These are phyloP conservation scores for Neosalanx taihuensis DNA, from an alignment of 2,797 vertebrate species.

Conservation along the genomic window DNA sequence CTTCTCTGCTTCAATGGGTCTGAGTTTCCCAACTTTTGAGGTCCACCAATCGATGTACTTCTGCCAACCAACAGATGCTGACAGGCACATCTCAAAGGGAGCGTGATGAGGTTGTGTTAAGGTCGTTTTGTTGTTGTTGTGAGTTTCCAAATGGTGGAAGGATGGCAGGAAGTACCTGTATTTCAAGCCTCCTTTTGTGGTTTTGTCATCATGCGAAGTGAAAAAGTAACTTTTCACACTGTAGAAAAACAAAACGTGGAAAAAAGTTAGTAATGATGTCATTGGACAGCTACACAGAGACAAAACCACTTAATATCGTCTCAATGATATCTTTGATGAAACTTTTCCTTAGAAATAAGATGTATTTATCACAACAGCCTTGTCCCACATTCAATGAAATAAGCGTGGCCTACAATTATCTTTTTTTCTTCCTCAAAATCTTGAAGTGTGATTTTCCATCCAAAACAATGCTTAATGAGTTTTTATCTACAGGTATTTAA, in stretches of 20 bases:
- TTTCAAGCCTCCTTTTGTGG: conserved; percentile 18
- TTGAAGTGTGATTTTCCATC: conserved; percentile 48
- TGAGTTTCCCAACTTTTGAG: conserved; percentile 8
- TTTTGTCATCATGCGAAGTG: conserved; percentile 18
- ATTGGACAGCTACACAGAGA: not conserved
- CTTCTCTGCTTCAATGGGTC: conserved; percentile 12
- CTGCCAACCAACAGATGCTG: conserved; percentile 21
- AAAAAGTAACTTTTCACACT: not conserved
- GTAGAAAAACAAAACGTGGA: not conserved
- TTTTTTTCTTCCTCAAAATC: conserved; percentile 54
- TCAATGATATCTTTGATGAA: not conserved
- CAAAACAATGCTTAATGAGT: conserved; percentile 64
- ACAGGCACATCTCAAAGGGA: conserved; percentile 20
- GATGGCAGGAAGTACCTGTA: conserved; percentile 8
- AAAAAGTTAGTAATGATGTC: not conserved
- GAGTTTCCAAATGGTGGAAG: conserved; percentile 2
- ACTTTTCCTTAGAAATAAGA: no score
- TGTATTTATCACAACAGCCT: not conserved
- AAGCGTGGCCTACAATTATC: conserved; percentile 15
- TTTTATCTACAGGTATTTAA: conserved; percentile 70
- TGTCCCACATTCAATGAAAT: not conserved
- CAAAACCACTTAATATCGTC: conserved; percentile 6
- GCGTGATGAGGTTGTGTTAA: conserved; percentile 23
- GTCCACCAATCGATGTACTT: conserved; percentile 5
- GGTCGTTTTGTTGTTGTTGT: not conserved